A percentile compares a stretch with the other conserved stretches of the same genome.
Conservation (phyloP, 2,797 vertebrate genomes). For the Aldrovandia affinis region DNA sequence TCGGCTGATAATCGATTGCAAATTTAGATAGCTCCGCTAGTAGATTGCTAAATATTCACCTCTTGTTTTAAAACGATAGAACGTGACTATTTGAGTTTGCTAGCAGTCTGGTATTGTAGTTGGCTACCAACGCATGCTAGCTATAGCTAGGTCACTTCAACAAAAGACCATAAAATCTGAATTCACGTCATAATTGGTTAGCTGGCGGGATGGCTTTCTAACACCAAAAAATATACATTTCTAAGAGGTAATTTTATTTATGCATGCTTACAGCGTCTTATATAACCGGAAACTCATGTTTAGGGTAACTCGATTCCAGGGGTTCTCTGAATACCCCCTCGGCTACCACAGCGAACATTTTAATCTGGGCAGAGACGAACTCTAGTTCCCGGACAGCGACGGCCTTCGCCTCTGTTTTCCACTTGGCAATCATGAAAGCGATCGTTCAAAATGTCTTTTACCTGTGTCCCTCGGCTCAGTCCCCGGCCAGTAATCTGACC, state of each 20-base stretch:
- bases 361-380: neutral
- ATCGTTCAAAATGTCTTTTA: conserved; percentile 38
- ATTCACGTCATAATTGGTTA: neutral
- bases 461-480: conserved; percentile 74
- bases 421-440: neutral
- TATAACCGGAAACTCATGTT: conserved; percentile 8
- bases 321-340: conserved; percentile 3
- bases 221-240: neutral
- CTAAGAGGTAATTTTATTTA: neutral
- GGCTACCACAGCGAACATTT: neutral
- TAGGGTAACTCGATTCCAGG: conserved; percentile 2
- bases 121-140: neutral
- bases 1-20: neutral
- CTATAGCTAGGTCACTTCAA: neutral
- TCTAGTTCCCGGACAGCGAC: conserved; percentile 7
- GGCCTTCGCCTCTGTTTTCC: conserved; percentile 8
- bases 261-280: neutral
- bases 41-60: neutral
- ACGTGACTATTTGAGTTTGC: neutral
- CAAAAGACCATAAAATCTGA: conserved; percentile 9
- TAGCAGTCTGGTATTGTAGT: neutral
- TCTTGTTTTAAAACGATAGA: neutral
- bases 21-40: neutral
- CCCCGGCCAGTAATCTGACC: conserved; percentile 74
- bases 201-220: neutral